Conservation (phyloP, 2,113 vertebrate species). For the Calidris pugnax region DNA sequence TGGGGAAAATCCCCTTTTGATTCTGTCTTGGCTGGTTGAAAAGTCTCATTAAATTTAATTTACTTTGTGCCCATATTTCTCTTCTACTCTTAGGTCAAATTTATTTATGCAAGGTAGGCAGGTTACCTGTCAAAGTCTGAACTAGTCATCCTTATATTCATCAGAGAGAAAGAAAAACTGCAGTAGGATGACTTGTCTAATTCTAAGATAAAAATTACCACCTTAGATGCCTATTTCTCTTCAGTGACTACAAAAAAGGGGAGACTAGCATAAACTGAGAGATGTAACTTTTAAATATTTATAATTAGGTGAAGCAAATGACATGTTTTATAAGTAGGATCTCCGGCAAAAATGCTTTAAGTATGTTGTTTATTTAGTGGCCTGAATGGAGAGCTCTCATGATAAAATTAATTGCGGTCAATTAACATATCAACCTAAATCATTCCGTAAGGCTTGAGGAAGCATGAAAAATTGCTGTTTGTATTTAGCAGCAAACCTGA, state of each 20-base stretch:
- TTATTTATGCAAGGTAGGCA: background rate
- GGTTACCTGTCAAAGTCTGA: background rate
- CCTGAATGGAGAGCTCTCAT: background rate
- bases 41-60: background rate
- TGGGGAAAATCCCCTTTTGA: background rate
- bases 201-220: background rate
- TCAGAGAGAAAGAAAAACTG: background rate
- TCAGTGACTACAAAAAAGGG: background rate
- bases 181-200: background rate
- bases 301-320: background rate
- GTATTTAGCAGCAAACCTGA: background rate
- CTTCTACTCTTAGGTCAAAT: background rate
- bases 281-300: background rate
- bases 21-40: background rate
- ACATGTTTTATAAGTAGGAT: background rate
- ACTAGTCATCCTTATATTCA: background rate
- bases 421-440: background rate
- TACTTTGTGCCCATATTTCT: background rate
- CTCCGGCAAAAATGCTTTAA: background rate
- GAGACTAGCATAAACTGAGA: background rate
- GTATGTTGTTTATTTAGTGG: background rate
- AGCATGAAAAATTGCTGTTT: background rate
- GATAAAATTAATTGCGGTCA: background rate
- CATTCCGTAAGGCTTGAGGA: background rate
- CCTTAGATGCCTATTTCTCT: background rate